Base-by-base conservation (phyloP, 2,113 vertebrate species). In the Stegostoma tigrinum region DNA sequence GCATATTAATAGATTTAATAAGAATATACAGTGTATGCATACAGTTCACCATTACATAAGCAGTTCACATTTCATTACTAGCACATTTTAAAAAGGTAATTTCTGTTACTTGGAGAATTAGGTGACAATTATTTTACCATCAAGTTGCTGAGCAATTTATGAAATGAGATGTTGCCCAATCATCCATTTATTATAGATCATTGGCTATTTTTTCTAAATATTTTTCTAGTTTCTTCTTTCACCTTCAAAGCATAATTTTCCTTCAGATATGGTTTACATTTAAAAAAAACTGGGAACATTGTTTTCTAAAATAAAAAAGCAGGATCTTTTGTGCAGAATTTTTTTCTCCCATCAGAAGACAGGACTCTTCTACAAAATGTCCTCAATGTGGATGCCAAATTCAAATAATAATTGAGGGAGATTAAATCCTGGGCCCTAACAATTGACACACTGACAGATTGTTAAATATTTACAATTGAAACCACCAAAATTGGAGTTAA, bases 1-100 rank as follows among this genome's bases (percentile, higher is more conserved):
- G 98, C 97, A 97, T 97, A 98, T 98, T 98, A 98, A 98, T 98
- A 97, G 98, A 98, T 27, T 61, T 72, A 48, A 30, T 17, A 67
- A 72, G 23, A 95, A 21, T 17, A 15, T 12, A 72, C 14, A 21
- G 67, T 72, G 42, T 21, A 30, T 67, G 64, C 8, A 68, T 67
- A 27, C 21, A 67, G 27, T 42, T 67, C 55, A 94, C 42, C 21
- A 67, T 68, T 45, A 70, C 15, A 42, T 42, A 38, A 94, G 68
- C 45, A 68, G 38, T 66, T 45, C 19, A 23, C 24, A 66, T 66
- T 66, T 66, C 64, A 93, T n/a, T 5, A 93, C 21, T 4, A 64
- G 89, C 87, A 93, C 0, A 24, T 70, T 15, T 66, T 61, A 10
- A 15, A 15, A 30, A 89, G 55, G 27, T 55, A 21, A 55, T 27